Evolutionary conservation across 1,140 invertebrate species (phyloP).

Genomic region (Diorhabda carinulata): DNA sequence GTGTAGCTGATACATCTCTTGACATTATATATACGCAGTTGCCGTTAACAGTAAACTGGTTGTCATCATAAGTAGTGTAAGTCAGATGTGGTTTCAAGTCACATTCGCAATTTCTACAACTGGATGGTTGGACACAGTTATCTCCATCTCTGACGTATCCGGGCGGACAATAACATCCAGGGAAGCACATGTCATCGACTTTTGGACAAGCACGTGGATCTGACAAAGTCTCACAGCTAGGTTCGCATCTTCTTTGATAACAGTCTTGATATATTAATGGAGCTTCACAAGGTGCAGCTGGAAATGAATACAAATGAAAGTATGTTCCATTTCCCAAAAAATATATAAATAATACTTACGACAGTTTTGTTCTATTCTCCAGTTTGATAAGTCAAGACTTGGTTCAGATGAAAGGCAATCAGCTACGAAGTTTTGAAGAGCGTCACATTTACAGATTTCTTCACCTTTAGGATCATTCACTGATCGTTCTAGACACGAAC

Average conservation of each 20-base stretch:
- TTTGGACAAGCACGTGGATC: conserved; percentile 57
- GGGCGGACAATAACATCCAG: conserved; percentile 80
- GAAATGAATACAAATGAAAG: conserved; percentile 24
- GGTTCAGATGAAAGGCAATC: conserved; percentile 65
- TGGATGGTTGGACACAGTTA: conserved; percentile 63
- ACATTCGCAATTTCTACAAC: conserved; percentile 77
- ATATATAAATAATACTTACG: conserved; percentile 51
- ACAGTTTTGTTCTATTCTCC: conserved; percentile 67
- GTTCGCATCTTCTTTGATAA: conserved; percentile 68
- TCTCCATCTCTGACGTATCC: conserved; percentile 65
- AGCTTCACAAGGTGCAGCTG: conserved; percentile 63
- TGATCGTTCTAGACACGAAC: conserved; percentile 58
- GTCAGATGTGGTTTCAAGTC: conserved; percentile 67
- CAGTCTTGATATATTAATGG: conserved; percentile 77
- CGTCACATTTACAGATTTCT: conserved; percentile 63
- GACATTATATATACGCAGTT: conserved; percentile 79
- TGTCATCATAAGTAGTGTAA: conserved; percentile 70
- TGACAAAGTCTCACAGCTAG: conserved; percentile 62
- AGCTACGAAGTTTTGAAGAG: conserved; percentile 64
- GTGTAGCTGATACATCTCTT: conserved; percentile 52
- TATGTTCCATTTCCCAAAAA: neutral
- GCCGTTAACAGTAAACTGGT: conserved; percentile 65
- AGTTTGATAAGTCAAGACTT: conserved; percentile 59
- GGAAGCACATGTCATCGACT: conserved; percentile 64
- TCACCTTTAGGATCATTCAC: conserved; percentile 44